Conservation (phyloP, 2,113 vertebrate species). For the Caranx melampygus region DNA sequence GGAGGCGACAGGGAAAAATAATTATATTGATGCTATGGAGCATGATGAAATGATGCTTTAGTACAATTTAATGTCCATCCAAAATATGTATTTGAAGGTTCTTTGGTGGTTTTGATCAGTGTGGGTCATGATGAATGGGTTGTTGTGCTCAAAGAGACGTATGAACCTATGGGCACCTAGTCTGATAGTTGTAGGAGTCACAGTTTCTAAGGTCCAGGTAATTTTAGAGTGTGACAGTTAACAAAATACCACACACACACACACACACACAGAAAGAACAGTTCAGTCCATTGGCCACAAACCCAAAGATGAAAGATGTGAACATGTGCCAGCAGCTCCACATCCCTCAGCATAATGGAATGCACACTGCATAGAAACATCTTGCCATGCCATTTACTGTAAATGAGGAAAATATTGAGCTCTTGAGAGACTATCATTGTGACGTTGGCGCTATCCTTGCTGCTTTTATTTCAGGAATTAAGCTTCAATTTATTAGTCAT, state of each 20-base stretch:
- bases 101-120: background rate
- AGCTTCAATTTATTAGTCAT: conserved; percentile 54
- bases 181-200: background rate
- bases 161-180: background rate
- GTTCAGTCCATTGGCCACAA: conserved; percentile 1
- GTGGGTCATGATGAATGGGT: background rate
- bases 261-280: background rate
- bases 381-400: conserved; percentile 33
- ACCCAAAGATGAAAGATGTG: conserved; percentile 24
- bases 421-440: conserved; percentile 18
- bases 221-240: background rate
- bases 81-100: background rate
- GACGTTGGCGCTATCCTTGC: background rate
- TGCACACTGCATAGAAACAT: conserved; percentile 25
- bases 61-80: conserved; percentile 23
- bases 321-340: conserved; percentile 9
- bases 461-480: conserved; percentile 43
- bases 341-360: conserved; percentile 18
- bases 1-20: conserved; percentile 1
- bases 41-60: conserved; percentile 37
- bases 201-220: background rate
- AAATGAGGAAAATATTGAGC: conserved; percentile 25
- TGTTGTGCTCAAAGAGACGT: background rate
- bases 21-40: background rate
- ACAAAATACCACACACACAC: background rate